phyloP scores from a whole-genome alignment of 2,888 invertebrate genomes.

The Yponomeuta plumbellus region DNA sequence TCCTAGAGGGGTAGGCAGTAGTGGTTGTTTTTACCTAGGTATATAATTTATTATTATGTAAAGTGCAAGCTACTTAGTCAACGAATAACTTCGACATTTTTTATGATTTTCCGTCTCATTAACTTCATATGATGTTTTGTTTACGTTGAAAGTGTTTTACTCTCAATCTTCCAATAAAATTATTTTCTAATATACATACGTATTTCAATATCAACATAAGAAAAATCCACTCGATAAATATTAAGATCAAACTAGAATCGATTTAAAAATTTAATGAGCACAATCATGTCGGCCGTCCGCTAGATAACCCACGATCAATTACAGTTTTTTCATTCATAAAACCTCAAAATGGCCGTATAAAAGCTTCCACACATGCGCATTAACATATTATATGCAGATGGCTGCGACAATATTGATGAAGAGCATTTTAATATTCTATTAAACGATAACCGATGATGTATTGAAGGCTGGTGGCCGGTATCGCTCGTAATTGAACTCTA shows the following conservation, averaged over 20 bases:
- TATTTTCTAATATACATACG: background rate
- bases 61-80: background rate
- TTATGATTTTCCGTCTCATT: conserved; percentile 5
- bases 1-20: no score
- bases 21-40: background rate
- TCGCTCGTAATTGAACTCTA: conserved; percentile 20
- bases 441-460: conserved; percentile 47
- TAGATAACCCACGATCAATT: background rate
- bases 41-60: background rate
- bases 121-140: background rate
- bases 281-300: background rate
- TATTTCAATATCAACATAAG: background rate
- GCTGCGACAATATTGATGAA: conserved; percentile 46
- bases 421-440: conserved; percentile 60
- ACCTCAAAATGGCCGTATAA: conserved; percentile 12
- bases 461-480: conserved; percentile 26
- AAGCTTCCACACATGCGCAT: conserved; percentile 9
- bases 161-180: background rate
- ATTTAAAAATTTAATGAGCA: background rate
- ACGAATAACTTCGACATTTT: conserved; percentile 1
- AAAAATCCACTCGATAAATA: background rate
- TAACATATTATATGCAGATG: conserved; percentile 47
- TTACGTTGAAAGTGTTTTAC: background rate
- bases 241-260: background rate
- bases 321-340: conserved; percentile 5